Conservation (phyloP, 2,888 invertebrate genomes). For the Lomographa bimaculata region DNA sequence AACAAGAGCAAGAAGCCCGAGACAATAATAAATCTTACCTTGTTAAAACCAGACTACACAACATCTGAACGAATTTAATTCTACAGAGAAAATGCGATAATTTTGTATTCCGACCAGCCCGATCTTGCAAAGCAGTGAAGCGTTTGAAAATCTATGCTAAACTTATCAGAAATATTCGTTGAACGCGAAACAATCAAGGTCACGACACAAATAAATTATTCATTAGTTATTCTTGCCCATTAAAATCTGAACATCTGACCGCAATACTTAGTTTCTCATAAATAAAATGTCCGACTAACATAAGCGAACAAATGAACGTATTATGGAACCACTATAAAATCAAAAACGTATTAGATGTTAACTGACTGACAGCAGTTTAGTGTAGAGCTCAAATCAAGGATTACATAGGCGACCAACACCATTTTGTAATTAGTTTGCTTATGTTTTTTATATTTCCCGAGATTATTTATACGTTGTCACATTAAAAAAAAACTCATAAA, state of each 20-base stretch:
- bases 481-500: too few species aligned
- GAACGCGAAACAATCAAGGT: constrained; percentile 34
- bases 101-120: constrained; percentile 1
- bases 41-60: constrained; percentile 2
- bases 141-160: constrained; percentile 16
- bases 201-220: constrained; percentile 45
- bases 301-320: not conserved
- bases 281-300: constrained; percentile 1
- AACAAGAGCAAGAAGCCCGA: too few species aligned
- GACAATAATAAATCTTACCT: constrained; percentile 1
- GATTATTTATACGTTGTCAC: too few species aligned
- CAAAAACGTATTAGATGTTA: too few species aligned
- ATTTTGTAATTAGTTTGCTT: too few species aligned
- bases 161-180: constrained; percentile 29
- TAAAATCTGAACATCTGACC: constrained; percentile 41
- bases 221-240: constrained; percentile 37
- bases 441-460: too few species aligned
- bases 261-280: constrained; percentile 38
- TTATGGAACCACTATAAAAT: too few species aligned
- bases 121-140: constrained; percentile 7
- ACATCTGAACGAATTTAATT: constrained; percentile 3
- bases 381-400: too few species aligned
- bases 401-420: too few species aligned
- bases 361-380: too few species aligned
- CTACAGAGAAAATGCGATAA: constrained; percentile 3